Conservation (phyloP, 2,888 invertebrate genomes). For the Tetanocera ferruginea region DNA sequence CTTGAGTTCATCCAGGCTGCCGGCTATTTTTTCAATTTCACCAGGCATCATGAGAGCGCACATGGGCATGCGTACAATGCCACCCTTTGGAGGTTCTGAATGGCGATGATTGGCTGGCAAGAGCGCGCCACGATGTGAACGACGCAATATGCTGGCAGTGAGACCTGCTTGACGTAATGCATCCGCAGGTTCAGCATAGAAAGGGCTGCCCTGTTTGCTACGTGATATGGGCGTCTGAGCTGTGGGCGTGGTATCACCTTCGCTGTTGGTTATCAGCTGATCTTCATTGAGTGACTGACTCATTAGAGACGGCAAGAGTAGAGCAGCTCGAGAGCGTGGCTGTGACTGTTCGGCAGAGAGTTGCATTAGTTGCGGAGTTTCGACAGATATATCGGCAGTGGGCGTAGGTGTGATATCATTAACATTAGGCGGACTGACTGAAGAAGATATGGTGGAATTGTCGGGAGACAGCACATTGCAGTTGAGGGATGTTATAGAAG, state of each 20-base stretch:
- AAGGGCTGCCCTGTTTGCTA: constrained; percentile 84
- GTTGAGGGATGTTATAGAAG: constrained; percentile 74
- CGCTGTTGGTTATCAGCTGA: constrained; percentile 53
- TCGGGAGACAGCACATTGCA: constrained; percentile 71
- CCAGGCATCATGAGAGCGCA: constrained; percentile 76
- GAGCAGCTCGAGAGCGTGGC: constrained; percentile 62
- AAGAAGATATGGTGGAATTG: constrained; percentile 61
- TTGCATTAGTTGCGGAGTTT: constrained; percentile 61
- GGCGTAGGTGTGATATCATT: constrained; percentile 47
- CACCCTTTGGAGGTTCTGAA: constrained; percentile 74
- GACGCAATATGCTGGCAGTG: constrained; percentile 64
- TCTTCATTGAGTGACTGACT: constrained; percentile 59
- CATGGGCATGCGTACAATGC: constrained; percentile 57
- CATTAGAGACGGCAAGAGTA: constrained; percentile 60
- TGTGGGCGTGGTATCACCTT: constrained; percentile 64
- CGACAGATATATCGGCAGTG: constrained; percentile 43
- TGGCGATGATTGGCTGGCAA: constrained; percentile 73
- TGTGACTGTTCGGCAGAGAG: constrained; percentile 56
- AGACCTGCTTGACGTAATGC: constrained; percentile 74
- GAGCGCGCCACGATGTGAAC: constrained; percentile 64
- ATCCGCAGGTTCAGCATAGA: constrained; percentile 92
- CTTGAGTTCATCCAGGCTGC: constrained; percentile 68
- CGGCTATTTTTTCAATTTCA: constrained; percentile 68
- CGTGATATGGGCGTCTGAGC: constrained; percentile 62
- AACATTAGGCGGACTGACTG: constrained; percentile 52